Conservation (phyloP, 35 echinoderm and acorn worm genomes). For the Heliocidaris erythrogramma region DNA sequence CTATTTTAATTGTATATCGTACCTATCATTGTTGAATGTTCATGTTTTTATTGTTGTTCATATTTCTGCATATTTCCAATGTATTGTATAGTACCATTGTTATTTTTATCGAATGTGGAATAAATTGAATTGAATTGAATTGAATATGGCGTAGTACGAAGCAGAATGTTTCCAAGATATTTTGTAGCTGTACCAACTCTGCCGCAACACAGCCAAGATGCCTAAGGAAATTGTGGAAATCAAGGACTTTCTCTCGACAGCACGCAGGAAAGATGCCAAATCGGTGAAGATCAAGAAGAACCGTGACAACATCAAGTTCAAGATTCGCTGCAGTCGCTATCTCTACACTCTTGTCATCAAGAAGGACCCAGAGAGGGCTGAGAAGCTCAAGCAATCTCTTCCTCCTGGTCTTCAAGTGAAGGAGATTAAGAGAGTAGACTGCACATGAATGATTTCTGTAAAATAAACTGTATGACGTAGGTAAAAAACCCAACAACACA, state of each 20-base stretch:
- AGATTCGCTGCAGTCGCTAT: constrained; percentile 89
- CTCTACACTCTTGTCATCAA: constrained; percentile 91
- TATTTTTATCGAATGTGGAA: too few relatives aligned
- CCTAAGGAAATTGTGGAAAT: constrained; percentile 96
- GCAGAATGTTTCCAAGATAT: too few relatives aligned
- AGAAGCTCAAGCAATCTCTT: constrained; percentile 92
- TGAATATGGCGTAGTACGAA: too few relatives aligned
- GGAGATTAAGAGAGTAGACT: background rate
- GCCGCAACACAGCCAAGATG: background rate
- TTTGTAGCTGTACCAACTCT: too few relatives aligned
- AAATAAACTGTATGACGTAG: too few relatives aligned
- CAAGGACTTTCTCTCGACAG: constrained; percentile 94
- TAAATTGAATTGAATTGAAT: too few relatives aligned
- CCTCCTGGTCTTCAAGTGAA: constrained; percentile 69
- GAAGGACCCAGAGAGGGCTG: constrained; percentile 90
- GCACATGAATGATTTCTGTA: background rate
- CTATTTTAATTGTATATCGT: too few relatives aligned
- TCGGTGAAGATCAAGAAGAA: constrained; percentile 98
- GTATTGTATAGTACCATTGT: too few relatives aligned
- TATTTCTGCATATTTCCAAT: too few relatives aligned
- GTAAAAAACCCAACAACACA: too few relatives aligned
- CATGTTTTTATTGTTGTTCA: too few relatives aligned
- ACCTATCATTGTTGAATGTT: too few relatives aligned
- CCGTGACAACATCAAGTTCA: constrained; percentile 87
- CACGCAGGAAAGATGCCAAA: constrained; percentile 72